Evolutionary conservation across 2,888 invertebrate species (phyloP).

Genomic region (Eupithecia subumbrata): DNA sequence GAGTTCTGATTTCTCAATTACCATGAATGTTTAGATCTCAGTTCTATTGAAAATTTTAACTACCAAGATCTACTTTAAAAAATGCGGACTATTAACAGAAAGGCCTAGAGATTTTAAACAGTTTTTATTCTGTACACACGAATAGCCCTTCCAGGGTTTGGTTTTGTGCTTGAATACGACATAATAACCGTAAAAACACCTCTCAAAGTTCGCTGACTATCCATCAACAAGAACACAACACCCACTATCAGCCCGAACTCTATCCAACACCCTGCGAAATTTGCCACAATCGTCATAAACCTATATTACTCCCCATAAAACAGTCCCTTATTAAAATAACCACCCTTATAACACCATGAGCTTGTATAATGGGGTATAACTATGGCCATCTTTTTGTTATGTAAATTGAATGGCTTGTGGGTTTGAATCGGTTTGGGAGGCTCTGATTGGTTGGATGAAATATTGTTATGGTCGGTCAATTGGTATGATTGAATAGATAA

Average conservation of each 20-base stretch:
- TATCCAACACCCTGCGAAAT: slow-evolving; percentile 26
- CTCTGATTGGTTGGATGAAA: slow-evolving; percentile 22
- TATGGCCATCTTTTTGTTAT: slow-evolving; percentile 55
- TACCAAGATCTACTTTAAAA: too few species aligned
- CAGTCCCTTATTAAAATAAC: slow-evolving; percentile 44
- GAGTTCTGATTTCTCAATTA: too few species aligned
- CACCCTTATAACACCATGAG: slow-evolving; percentile 39
- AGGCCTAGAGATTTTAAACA: background rate
- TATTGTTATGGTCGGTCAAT: slow-evolving; percentile 13
- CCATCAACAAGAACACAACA: background rate
- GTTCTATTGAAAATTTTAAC: too few species aligned
- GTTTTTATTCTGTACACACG: background rate
- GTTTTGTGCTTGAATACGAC: background rate
- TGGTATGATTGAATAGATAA: slow-evolving; percentile 1
- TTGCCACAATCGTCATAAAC: slow-evolving; percentile 42
- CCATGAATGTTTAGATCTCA: too few species aligned
- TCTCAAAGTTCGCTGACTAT: background rate
- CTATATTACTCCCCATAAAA: slow-evolving; percentile 44
- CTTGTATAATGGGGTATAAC: slow-evolving; percentile 42
- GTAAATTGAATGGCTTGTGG: slow-evolving; percentile 52
- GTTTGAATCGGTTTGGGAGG: slow-evolving; percentile 20
- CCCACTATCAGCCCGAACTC: background rate
- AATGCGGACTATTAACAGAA: too few species aligned
- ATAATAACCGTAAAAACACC: background rate
- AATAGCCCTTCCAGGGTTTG: background rate